Evolutionary conservation across 2,888 invertebrate genomes (phyloP).

Genomic region (Eubasilissa splendida): DNA sequence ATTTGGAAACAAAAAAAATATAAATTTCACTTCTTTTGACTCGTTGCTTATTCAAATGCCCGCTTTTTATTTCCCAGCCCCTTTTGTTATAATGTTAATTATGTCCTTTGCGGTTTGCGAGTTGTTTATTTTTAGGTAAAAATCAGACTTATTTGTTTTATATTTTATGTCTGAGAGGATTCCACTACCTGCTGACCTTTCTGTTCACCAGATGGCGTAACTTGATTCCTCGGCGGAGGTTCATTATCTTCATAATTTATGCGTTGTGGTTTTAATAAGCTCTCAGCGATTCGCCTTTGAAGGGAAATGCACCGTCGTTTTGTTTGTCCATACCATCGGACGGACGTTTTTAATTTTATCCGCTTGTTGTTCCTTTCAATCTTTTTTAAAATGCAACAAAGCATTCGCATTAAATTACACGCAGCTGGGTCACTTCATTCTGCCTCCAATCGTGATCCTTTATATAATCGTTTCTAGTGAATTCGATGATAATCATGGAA

Average conservation of each 20-base stretch:
- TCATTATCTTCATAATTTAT: slow-evolving; percentile 48
- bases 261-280: slow-evolving; percentile 44
- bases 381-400: neutral
- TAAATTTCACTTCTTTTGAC: slow-evolving; percentile 32
- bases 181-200: slow-evolving; percentile 33
- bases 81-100: slow-evolving; percentile 41
- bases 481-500: no score
- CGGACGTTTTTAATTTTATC: slow-evolving; percentile 38
- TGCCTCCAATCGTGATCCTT: no score
- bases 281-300: slow-evolving; percentile 33
- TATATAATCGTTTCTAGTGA: no score
- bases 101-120: slow-evolving; percentile 41
- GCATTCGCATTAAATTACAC: slow-evolving; percentile 6
- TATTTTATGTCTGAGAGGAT: slow-evolving; percentile 34
- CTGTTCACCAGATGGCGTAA: slow-evolving; percentile 48
- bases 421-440: neutral
- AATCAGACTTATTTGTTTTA: slow-evolving; percentile 49
- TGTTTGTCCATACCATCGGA: slow-evolving; percentile 23
- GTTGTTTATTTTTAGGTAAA: slow-evolving; percentile 41
- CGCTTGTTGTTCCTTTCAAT: neutral
- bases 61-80: slow-evolving; percentile 9
- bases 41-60: slow-evolving; percentile 41
- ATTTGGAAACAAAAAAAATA: neutral
- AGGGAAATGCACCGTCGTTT: slow-evolving; percentile 33
- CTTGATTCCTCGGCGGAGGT: slow-evolving; percentile 32